Evolutionary conservation across 2,888 invertebrate species (phyloP).

Genomic region (Tricholauxania praeusta): DNA sequence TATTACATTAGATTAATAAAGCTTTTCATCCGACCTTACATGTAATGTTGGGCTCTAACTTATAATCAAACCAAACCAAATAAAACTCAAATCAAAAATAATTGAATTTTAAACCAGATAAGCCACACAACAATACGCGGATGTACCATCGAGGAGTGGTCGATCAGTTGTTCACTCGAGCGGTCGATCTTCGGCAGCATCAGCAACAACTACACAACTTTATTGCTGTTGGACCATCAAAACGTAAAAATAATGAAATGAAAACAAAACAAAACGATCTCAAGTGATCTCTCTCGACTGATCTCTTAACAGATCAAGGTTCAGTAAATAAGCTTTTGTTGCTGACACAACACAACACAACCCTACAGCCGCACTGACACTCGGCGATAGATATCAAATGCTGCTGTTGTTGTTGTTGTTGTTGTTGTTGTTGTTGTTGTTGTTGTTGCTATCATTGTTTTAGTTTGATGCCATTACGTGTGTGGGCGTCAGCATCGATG

Average conservation of each 20-base stretch:
- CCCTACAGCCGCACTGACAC: background rate
- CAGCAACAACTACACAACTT: too few relatives aligned
- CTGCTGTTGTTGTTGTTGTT: too few relatives aligned
- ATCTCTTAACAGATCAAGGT: constrained; percentile 18
- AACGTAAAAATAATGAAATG: too few relatives aligned
- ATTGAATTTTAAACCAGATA: background rate
- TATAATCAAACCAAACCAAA: background rate
- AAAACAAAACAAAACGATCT: constrained; percentile 2
- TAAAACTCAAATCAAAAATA: background rate
- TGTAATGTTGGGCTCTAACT: too few relatives aligned
- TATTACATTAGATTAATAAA: too few relatives aligned
- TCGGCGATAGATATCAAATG: too few relatives aligned
- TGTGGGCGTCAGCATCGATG: constrained; percentile 7
- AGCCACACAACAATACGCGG: constrained; percentile 2
- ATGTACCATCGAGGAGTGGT: constrained; percentile 11
- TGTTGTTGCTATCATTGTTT: too few relatives aligned
- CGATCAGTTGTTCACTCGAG: constrained; percentile 5
- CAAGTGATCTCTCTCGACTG: constrained; percentile 1
- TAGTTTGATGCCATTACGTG: background rate
- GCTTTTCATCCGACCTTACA: too few relatives aligned
- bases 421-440: too few relatives aligned
- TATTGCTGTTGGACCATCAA: too few relatives aligned
- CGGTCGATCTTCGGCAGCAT: background rate
- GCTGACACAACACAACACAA: too few relatives aligned
- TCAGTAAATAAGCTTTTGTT: constrained; percentile 4